Evolutionary conservation across 92 coral and sea anemone genomes (phyloP).

Genomic region (Porites divaricata): DNA sequence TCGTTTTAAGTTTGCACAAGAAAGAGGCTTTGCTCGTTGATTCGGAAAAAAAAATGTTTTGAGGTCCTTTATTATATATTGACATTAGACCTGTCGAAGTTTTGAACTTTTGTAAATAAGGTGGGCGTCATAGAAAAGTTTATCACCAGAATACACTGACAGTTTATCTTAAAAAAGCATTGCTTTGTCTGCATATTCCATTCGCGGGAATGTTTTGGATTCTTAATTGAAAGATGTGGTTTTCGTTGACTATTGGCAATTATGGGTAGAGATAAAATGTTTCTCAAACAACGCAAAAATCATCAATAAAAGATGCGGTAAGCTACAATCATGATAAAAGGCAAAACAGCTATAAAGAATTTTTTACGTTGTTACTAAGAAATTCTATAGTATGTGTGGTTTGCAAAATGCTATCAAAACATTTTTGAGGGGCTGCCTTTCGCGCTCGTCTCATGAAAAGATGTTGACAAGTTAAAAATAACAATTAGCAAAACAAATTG

Average conservation of each 20-base stretch:
- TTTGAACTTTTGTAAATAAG: constrained; percentile 9
- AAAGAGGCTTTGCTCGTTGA: background rate
- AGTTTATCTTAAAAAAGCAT: constrained; percentile 7
- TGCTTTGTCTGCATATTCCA: constrained; percentile 17
- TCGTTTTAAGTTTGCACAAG: background rate
- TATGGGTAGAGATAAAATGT: background rate
- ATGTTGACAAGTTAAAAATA: constrained; percentile 32
- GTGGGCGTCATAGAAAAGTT: background rate
- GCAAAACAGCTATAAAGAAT: background rate
- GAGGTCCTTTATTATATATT: constrained; percentile 16
- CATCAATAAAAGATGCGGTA: background rate
- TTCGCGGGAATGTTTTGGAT: constrained; percentile 1
- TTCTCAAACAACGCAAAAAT: background rate
- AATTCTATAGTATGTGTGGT: background rate
- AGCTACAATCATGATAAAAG: background rate
- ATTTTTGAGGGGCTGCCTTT: background rate
- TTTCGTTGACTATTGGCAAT: background rate
- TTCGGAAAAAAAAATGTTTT: background rate
- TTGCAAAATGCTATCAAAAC: constrained; percentile 33
- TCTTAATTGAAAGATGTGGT: background rate
- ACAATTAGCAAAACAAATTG: constrained; percentile 39
- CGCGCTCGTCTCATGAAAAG: constrained; percentile 18
- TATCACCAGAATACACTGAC: constrained; percentile 4
- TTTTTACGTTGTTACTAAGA: background rate
- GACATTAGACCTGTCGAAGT: constrained; percentile 9